Conservation (phyloP, 92 coral and sea anemone species). For the Heteractis magnifica region DNA sequence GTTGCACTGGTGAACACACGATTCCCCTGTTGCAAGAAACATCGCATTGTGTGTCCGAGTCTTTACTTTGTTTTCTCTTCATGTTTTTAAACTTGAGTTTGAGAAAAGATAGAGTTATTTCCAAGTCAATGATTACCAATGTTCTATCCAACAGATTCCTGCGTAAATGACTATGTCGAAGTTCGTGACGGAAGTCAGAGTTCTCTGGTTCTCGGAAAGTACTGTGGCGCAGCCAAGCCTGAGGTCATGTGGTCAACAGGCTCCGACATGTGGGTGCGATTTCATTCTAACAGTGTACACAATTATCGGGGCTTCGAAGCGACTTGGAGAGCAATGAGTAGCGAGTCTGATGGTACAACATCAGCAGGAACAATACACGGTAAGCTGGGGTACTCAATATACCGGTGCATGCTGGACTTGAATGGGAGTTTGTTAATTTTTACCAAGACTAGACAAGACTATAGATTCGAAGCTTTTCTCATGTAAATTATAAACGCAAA, state of each 20-base stretch:
- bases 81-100: no score
- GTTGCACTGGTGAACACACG: no score
- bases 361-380: conserved; percentile 5
- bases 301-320: conserved; percentile 64
- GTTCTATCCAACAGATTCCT: conserved; percentile 28
- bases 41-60: no score
- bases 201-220: conserved; percentile 53
- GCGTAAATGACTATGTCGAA: conserved; percentile 56
- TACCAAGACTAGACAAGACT: no score
- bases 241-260: conserved; percentile 45
- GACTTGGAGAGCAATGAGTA: conserved; percentile 43
- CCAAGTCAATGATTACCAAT: background rate
- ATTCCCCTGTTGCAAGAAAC: no score
- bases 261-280: conserved; percentile 53
- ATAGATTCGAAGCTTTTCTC: no score
- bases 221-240: conserved; percentile 59
- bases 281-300: conserved; percentile 50
- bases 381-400: background rate
- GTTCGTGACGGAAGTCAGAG: conserved; percentile 63
- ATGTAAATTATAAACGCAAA: no score
- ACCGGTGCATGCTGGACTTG: background rate
- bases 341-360: conserved; percentile 16
- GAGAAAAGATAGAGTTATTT: no score
- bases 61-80: background rate
- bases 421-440: no score